Evolutionary conservation across 2,888 invertebrate species (phyloP).

Genomic region (Chaetogeoica ovagalla): DNA sequence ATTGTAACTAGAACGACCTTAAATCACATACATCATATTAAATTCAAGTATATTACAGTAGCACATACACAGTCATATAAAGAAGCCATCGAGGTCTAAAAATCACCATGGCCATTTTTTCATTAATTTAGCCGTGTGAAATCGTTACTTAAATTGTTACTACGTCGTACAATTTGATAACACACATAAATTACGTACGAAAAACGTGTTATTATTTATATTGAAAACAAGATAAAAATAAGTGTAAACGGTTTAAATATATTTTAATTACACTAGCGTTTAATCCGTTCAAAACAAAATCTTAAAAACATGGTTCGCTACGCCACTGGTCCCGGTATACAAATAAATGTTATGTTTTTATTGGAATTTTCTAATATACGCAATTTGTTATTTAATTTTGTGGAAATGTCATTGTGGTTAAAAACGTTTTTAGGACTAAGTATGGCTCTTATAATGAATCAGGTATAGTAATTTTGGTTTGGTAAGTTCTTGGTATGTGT

Average conservation of each 20-base stretch:
- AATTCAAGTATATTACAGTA: conserved; percentile 2
- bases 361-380: too few relatives aligned
- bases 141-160: neutral
- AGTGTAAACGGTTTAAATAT: neutral
- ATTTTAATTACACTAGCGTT: neutral
- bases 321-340: too few relatives aligned
- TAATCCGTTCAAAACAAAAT: neutral
- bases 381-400: too few relatives aligned
- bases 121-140: conserved; percentile 1
- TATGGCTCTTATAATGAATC: too few relatives aligned
- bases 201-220: neutral
- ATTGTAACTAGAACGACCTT: conserved; percentile 1
- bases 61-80: neutral
- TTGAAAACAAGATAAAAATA: neutral
- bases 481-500: too few relatives aligned
- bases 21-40: neutral
- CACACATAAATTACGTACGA: neutral
- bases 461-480: too few relatives aligned
- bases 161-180: neutral
- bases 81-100: conserved; percentile 16
- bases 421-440: too few relatives aligned
- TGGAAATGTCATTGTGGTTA: too few relatives aligned
- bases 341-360: too few relatives aligned
- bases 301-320: too few relatives aligned
- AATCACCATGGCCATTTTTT: neutral